Conservation (phyloP, 92 coral and sea anemone genomes). For the Palythoa caribaeorum region DNA sequence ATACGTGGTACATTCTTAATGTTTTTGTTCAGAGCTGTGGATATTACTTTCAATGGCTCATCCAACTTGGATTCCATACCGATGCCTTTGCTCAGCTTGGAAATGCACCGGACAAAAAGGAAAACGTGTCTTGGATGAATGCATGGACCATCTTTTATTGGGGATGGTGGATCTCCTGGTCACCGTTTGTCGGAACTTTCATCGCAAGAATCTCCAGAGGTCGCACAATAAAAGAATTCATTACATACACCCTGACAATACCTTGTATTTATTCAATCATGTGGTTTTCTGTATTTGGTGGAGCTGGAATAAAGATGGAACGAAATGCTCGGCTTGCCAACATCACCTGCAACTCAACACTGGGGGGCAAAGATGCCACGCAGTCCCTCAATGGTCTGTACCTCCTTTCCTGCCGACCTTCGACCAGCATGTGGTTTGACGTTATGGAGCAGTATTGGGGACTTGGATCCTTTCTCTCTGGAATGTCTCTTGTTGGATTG, state of each 20-base stretch:
- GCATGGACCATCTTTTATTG: slow-evolving; percentile 71
- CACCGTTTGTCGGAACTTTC: slow-evolving; percentile 95
- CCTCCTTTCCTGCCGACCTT: slow-evolving; percentile 82
- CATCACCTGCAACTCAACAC: slow-evolving; percentile 28
- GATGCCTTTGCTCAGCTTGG: slow-evolving; percentile 63
- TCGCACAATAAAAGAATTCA: slow-evolving; percentile 71
- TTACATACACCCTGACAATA: slow-evolving; percentile 56
- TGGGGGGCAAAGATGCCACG: slow-evolving; percentile 46
- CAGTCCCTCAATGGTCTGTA: slow-evolving; percentile 66
- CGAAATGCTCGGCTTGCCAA: slow-evolving; percentile 45
- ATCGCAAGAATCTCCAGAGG: slow-evolving; percentile 94
- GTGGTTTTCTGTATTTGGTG: slow-evolving; percentile 62
- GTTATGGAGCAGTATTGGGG: slow-evolving; percentile 83
- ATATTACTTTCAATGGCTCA: slow-evolving; percentile 49
- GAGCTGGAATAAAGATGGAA: slow-evolving; percentile 63
- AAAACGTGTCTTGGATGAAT: slow-evolving; percentile 54
- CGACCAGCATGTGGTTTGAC: slow-evolving; percentile 83
- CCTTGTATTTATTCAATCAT: slow-evolving; percentile 50
- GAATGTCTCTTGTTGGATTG: slow-evolving; percentile 49
- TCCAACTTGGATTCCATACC: slow-evolving; percentile 65
- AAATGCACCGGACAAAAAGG: slow-evolving; percentile 55
- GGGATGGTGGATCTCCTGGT: slow-evolving; percentile 49
- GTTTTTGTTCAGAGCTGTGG: slow-evolving; percentile 56
- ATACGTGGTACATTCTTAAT: slow-evolving; percentile 58
- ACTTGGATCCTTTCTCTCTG: slow-evolving; percentile 71